These are phyloP conservation scores for Macquaria ambigua DNA, from an alignment of 2,113 vertebrate genomes.

Conservation along the genomic window DNA sequence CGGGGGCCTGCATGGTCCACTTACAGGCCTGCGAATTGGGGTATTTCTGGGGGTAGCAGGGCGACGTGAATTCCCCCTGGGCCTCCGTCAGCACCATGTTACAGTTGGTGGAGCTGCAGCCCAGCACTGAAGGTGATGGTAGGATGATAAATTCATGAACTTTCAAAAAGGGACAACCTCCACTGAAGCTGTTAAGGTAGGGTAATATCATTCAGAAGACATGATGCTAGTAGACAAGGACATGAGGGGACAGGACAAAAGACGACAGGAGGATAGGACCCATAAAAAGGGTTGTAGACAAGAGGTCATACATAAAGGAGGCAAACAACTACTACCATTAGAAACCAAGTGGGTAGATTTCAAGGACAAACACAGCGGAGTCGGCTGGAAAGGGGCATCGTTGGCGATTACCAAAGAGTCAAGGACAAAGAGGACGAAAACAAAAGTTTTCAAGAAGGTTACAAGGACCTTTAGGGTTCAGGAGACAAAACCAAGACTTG, in stretches of 20 bases:
- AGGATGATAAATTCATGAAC: slow-evolving; percentile 33
- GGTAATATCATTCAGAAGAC: slow-evolving; percentile 24
- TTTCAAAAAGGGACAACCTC: slow-evolving; percentile 29
- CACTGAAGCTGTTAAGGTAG: background rate
- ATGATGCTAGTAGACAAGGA: slow-evolving; percentile 18
- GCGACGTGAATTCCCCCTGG: slow-evolving; percentile 90
- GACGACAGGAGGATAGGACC: background rate
- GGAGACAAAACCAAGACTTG: slow-evolving; percentile 4
- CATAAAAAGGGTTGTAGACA: background rate
- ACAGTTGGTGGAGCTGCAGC: slow-evolving; percentile 87
- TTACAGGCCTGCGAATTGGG: slow-evolving; percentile 89
- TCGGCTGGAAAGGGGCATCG: background rate
- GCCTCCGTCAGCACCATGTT: slow-evolving; percentile 84
- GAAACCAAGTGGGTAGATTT: background rate
- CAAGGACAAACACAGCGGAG: slow-evolving; percentile 25
- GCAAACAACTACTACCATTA: background rate
- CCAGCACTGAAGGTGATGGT: slow-evolving; percentile 79
- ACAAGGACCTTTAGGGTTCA: slow-evolving; percentile 9
- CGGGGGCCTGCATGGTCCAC: slow-evolving; percentile 92
- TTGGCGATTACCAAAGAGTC: background rate
- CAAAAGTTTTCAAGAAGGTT: slow-evolving; percentile 26
- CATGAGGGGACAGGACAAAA: slow-evolving; percentile 16
- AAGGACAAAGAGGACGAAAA: slow-evolving; percentile 21
- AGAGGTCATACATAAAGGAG: background rate
- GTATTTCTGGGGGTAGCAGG: slow-evolving; percentile 93